A percentile compares a stretch with the other conserved stretches of the same genome.
phyloP scores from a whole-genome alignment of 2,113 vertebrate genomes.

The Phylloscopus whistleri region DNA sequence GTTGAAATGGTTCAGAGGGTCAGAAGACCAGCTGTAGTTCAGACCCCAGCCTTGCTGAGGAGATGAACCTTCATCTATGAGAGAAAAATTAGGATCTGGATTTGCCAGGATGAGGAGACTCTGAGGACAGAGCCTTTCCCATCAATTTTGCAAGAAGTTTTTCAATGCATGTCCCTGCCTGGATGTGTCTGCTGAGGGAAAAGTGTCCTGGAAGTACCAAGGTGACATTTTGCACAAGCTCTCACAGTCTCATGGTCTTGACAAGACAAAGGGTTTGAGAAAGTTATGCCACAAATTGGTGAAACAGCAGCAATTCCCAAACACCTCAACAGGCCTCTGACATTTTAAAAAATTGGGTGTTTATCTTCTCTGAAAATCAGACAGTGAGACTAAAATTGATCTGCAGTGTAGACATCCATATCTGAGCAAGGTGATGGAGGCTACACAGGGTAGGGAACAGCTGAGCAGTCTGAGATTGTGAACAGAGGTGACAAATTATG shows the following conservation, averaged over 20 bases:
- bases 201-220: background rate
- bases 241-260: background rate
- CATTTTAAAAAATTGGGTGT: background rate
- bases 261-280: background rate
- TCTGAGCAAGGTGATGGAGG: background rate
- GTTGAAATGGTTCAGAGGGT: background rate
- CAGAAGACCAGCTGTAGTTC: background rate
- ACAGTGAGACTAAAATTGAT: background rate
- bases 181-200: background rate
- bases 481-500: background rate
- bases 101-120: background rate
- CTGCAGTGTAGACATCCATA: background rate
- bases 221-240: background rate
- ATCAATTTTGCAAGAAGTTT: background rate
- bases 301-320: background rate
- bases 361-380: background rate
- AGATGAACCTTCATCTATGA: background rate
- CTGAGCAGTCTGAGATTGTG: background rate
- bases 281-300: background rate
- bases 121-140: background rate
- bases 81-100: background rate
- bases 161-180: background rate
- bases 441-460: background rate
- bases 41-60: background rate
- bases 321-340: background rate